Conservation (phyloP, 37 sponge, comb jelly and placozoan species). For the Crambe crambe region DNA sequence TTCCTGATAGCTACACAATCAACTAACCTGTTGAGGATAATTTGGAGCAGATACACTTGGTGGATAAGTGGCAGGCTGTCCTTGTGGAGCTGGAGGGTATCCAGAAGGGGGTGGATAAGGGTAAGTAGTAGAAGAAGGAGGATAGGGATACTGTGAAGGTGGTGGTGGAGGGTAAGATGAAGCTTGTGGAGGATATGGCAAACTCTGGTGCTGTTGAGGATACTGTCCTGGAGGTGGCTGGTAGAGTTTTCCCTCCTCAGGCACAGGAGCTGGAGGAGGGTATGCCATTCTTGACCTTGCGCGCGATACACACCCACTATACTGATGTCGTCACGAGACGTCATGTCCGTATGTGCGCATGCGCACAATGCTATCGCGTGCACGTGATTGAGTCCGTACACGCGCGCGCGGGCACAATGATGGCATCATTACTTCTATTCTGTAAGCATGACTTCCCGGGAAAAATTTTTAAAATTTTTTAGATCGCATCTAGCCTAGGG, state of each 20-base stretch:
- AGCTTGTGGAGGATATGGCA: neutral
- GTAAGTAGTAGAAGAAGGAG: neutral
- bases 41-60: neutral
- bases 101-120: neutral
- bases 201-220: neutral
- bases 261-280: neutral
- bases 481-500: too few relatives aligned
- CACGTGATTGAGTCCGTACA: too few relatives aligned
- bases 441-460: too few relatives aligned
- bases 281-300: neutral
- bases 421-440: too few relatives aligned
- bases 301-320: too few relatives aligned
- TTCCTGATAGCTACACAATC: too few relatives aligned
- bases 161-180: neutral
- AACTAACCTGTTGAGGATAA: neutral
- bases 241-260: neutral
- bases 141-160: too few relatives aligned
- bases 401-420: too few relatives aligned
- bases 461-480: too few relatives aligned
- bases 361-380: too few relatives aligned
- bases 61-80: neutral
- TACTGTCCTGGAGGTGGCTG: neutral
- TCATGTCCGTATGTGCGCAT: too few relatives aligned
- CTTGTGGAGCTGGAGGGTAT: neutral
- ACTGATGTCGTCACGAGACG: too few relatives aligned